phyloP scores from a whole-genome alignment of 2,797 vertebrate genomes.

The Limnodromus scolopaceus region DNA sequence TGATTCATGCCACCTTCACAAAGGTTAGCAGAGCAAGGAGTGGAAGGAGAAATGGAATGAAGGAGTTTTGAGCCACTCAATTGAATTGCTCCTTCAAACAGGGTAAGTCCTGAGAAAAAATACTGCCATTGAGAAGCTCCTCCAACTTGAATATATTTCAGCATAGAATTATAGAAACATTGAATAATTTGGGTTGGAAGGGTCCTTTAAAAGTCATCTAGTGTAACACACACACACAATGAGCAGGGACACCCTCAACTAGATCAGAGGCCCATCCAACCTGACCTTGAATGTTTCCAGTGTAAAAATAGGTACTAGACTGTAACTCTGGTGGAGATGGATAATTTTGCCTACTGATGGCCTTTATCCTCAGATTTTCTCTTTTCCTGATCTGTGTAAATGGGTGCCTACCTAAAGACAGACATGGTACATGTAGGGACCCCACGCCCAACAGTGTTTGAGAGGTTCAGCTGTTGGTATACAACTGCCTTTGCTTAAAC shows the following conservation, averaged over 20 bases:
- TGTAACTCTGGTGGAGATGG: neutral
- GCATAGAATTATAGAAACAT: neutral
- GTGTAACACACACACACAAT: neutral
- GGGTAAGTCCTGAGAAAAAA: neutral
- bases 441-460: rapidly evolving
- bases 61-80: neutral
- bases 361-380: neutral
- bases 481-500: neutral
- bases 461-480: neutral
- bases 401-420: neutral
- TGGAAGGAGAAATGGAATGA: neutral
- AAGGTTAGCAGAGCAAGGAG: neutral
- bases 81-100: neutral
- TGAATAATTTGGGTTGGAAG: neutral
- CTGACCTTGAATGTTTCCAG: neutral
- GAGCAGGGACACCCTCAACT: neutral
- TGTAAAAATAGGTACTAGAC: neutral
- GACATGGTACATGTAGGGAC: rapidly evolving
- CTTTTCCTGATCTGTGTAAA: neutral
- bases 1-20: neutral
- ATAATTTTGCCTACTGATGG: neutral
- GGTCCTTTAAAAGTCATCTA: neutral
- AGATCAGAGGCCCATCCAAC: neutral
- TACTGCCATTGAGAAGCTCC: neutral
- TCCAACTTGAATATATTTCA: neutral